Percentiles rank a stretch among this genome's conserved stretches.
These are phyloP conservation scores for Oreohelix idahoensis DNA, from an alignment of 1,140 invertebrate species.

Conservation along the genomic window DNA sequence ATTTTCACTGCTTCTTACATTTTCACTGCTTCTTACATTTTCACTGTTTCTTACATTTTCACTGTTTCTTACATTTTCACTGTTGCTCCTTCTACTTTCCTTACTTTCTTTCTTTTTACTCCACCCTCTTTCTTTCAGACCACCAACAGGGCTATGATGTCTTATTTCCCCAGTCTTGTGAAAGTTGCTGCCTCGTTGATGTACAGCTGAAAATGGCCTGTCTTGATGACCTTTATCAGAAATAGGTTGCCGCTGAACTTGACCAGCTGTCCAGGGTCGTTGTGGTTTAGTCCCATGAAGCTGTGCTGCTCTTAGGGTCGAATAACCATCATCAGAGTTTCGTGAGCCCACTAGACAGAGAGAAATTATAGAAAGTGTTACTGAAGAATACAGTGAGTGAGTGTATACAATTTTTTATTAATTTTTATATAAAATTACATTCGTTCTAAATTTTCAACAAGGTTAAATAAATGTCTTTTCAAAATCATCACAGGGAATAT, in stretches of 20 bases:
- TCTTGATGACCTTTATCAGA: neutral
- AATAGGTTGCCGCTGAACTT: neutral
- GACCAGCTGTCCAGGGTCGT: neutral
- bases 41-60: neutral
- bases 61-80: neutral
- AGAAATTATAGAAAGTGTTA: neutral
- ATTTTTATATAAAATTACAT: too few species aligned
- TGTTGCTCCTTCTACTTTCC: neutral
- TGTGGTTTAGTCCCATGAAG: neutral
- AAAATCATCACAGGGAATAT: too few species aligned
- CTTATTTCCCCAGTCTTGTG: neutral
- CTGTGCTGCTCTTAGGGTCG: conserved; percentile 1
- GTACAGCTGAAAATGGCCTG: neutral
- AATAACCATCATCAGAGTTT: conserved; percentile 14
- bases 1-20: too few species aligned
- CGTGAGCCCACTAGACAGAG: neutral
- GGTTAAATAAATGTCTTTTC: too few species aligned
- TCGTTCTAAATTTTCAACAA: too few species aligned
- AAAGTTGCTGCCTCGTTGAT: neutral
- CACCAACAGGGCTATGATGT: neutral
- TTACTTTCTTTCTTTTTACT: neutral
- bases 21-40: too few species aligned
- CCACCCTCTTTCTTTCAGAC: neutral
- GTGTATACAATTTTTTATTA: too few species aligned
- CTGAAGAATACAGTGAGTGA: too few species aligned